Evolutionary conservation across 2,113 vertebrate species (phyloP).

Genomic region (Columba livia): DNA sequence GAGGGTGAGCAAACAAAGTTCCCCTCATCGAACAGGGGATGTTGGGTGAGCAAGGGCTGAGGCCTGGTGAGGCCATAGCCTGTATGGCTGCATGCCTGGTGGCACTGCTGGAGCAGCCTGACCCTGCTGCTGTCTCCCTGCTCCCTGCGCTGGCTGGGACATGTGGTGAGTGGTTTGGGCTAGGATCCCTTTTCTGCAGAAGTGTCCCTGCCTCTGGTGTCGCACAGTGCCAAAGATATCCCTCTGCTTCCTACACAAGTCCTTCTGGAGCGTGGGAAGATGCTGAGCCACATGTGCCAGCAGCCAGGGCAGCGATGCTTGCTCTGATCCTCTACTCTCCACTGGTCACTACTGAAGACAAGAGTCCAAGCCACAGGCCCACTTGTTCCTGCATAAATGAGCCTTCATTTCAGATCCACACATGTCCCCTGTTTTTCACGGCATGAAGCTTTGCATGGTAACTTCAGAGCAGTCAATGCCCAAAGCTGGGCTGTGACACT

Average conservation of each 20-base stretch:
- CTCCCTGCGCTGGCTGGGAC: not conserved
- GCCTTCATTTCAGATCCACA: not conserved
- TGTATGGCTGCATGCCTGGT: not conserved
- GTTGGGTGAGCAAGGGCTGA: not conserved
- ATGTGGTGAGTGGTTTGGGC: not conserved
- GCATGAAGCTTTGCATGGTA: not conserved
- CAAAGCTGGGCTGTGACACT: not conserved
- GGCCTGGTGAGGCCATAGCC: fast-evolving
- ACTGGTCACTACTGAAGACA: not conserved
- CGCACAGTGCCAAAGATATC: not conserved
- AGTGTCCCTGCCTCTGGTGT: not conserved
- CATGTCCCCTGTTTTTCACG: not conserved
- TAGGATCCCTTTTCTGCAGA: not conserved
- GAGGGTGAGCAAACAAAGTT: not conserved
- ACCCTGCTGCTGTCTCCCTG: not conserved
- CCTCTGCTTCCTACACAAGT: not conserved
- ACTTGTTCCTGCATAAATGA: not conserved
- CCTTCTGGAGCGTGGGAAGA: not conserved
- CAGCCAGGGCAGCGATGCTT: not conserved
- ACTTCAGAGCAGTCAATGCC: not conserved
- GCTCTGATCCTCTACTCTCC: not conserved
- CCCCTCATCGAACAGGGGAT: not conserved
- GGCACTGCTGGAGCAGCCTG: not conserved
- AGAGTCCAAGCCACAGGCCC: fast-evolving
- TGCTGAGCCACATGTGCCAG: not conserved